phyloP scores from a whole-genome alignment of 2,113 vertebrate genomes.

The Amia ocellicauda region DNA sequence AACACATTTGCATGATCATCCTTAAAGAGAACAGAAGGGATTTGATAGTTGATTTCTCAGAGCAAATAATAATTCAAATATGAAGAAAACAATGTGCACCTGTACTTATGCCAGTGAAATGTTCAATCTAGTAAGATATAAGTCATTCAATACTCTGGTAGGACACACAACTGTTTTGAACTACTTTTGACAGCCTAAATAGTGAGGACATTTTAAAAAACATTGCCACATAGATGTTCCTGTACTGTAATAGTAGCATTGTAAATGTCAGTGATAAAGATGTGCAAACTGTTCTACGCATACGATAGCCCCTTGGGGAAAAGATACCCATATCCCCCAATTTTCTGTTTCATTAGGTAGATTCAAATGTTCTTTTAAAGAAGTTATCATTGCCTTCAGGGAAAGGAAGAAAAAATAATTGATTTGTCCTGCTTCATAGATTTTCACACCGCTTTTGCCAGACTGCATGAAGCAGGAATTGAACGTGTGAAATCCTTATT shows the following conservation, averaged over 20 bases:
- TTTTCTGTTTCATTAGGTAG: constrained; percentile 51
- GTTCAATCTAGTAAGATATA: too few relatives aligned
- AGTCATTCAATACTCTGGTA: too few relatives aligned
- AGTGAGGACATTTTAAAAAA: constrained; percentile 6
- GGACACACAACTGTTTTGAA: too few relatives aligned
- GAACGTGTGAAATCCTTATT: too few relatives aligned
- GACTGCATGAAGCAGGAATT: too few relatives aligned
- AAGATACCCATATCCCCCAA: constrained; percentile 37
- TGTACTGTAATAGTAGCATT: constrained; percentile 9
- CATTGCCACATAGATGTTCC: constrained; percentile 12
- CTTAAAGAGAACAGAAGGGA: too few relatives aligned
- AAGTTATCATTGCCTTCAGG: constrained; percentile 26
- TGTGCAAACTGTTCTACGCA: constrained; percentile 25
- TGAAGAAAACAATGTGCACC: too few relatives aligned
- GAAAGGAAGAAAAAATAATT: constrained; percentile 21
- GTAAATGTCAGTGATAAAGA: constrained; percentile 29
- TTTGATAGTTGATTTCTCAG: too few relatives aligned
- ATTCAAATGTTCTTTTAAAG: constrained; percentile 45
- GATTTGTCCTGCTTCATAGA: constrained; percentile 34
- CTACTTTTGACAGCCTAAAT: constrained; percentile 10
- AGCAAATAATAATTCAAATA: too few relatives aligned
- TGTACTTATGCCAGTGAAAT: too few relatives aligned
- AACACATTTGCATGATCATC: too few relatives aligned
- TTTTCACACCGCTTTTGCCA: constrained; percentile 10
- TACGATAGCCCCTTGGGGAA: constrained; percentile 26